A percentile compares a stretch with the other conserved stretches of the same genome.
phyloP scores from a whole-genome alignment of 2,113 vertebrate species.

The Panthera uncia region DNA sequence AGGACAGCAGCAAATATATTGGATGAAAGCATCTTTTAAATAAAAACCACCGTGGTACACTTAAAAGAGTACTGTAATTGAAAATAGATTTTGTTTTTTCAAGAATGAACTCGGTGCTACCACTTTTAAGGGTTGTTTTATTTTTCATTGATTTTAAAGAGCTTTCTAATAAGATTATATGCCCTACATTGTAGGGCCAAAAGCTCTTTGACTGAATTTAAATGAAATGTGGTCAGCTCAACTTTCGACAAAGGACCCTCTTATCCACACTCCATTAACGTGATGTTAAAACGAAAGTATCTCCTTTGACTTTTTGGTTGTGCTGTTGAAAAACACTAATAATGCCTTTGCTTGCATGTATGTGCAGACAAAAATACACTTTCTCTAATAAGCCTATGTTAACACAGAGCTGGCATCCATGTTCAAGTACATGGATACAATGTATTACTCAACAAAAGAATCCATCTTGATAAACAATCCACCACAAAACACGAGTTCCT shows the following conservation, averaged over 20 bases:
- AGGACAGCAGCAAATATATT: neutral
- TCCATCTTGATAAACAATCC: neutral
- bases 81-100: slow-evolving; percentile 37
- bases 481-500: neutral
- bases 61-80: slow-evolving; percentile 39
- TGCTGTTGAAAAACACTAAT: neutral
- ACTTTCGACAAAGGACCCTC: slow-evolving; percentile 23
- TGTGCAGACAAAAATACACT: neutral
- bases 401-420: neutral
- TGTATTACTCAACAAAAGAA: neutral
- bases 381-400: neutral
- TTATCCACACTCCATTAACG: slow-evolving; percentile 20
- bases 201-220: slow-evolving; percentile 44
- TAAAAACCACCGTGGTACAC: slow-evolving; percentile 33
- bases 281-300: neutral
- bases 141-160: slow-evolving; percentile 60
- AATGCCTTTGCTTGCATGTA: neutral
- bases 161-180: slow-evolving; percentile 59
- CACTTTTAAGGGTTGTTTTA: slow-evolving; percentile 41
- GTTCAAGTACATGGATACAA: neutral
- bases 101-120: slow-evolving; percentile 49
- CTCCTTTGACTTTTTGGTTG: neutral
- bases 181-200: neutral
- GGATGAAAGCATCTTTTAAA: slow-evolving; percentile 7
- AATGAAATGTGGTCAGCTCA: slow-evolving; percentile 44